Conservation (phyloP, 2,113 vertebrate genomes). For the Macroglossus sobrinus region DNA sequence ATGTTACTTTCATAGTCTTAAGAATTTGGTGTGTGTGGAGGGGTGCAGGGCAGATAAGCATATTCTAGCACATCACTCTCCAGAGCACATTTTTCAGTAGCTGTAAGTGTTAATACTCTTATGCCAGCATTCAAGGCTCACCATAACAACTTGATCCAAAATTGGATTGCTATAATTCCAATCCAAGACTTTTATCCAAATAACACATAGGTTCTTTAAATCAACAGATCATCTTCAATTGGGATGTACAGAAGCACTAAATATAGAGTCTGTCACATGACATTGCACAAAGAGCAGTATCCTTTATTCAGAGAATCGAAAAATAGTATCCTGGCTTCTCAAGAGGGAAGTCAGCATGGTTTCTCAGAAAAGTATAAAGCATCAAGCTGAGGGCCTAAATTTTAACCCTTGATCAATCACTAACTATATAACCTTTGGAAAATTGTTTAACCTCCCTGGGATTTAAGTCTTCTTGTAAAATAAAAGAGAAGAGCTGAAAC, state of each 20-base stretch:
- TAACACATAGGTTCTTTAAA: slow-evolving; percentile 10
- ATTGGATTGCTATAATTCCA: neutral
- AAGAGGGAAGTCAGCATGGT: neutral
- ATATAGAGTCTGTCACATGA: neutral
- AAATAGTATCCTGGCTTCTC: neutral
- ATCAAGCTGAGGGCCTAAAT: neutral
- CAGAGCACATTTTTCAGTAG: neutral
- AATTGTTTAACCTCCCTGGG: neutral
- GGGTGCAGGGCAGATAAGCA: neutral
- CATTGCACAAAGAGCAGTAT: neutral
- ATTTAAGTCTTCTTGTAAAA: neutral
- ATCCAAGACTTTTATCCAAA: neutral
- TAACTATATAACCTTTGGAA: neutral
- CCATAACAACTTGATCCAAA: neutral
- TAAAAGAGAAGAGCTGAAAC: neutral
- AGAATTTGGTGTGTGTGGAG: neutral
- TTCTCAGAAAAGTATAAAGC: neutral
- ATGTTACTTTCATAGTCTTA: neutral
- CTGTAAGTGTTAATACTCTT: neutral
- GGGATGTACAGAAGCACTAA: neutral
- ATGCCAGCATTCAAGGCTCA: neutral
- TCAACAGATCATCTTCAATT: neutral
- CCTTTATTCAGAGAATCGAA: neutral
- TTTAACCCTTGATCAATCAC: neutral
- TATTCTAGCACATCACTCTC: neutral